phyloP scores from a whole-genome alignment of 2,797 vertebrate genomes.

The Loris lydekkerianus region DNA sequence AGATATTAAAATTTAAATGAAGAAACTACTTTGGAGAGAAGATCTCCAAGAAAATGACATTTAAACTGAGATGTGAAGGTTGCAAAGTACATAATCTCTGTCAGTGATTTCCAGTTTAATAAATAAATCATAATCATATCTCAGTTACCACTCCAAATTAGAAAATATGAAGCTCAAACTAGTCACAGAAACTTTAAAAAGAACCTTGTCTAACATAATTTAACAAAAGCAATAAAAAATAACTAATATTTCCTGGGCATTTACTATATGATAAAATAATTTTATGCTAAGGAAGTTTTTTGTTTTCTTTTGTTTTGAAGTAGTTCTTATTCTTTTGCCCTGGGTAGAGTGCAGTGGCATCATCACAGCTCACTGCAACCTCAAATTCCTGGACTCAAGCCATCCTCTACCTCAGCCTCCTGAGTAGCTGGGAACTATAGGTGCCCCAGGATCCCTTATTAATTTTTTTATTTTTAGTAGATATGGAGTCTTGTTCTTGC shows the following conservation, averaged over 20 bases:
- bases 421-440: no score
- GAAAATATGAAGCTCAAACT: constrained; percentile 4
- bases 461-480: no score
- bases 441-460: no score
- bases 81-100: constrained; percentile 36
- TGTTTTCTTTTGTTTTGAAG: not conserved
- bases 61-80: constrained; percentile 10
- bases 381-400: no score
- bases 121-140: constrained; percentile 50
- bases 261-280: not conserved
- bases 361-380: no score
- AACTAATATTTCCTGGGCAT: constrained; percentile 2
- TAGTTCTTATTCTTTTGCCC: no score
- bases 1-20: constrained; percentile 26
- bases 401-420: no score
- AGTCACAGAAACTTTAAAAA: constrained; percentile 43
- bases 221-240: not conserved
- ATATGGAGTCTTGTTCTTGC: not conserved
- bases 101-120: constrained; percentile 16
- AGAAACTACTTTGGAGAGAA: not conserved
- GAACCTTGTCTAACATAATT: constrained; percentile 29
- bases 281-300: not conserved
- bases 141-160: not conserved
- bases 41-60: constrained; percentile 2
- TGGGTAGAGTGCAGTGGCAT: no score